Evolutionary conservation across 2,797 vertebrate species (phyloP).

Genomic region (Gobionotothen gibberifrons): DNA sequence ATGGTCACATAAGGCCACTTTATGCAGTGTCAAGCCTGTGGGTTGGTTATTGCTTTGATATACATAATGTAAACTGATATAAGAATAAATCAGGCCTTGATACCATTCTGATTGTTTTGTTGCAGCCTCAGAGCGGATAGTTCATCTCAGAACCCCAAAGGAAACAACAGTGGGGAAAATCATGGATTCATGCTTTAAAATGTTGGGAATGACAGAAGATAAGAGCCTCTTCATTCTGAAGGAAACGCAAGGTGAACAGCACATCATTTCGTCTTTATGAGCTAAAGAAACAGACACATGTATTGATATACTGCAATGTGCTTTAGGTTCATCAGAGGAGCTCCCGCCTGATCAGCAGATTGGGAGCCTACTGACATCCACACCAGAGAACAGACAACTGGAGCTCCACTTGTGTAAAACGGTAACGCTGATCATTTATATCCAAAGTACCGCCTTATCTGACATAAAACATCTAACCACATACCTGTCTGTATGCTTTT

Average conservation of each 20-base stretch:
- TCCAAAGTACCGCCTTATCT: background rate
- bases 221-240: slow-evolving; percentile 74
- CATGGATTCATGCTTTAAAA: slow-evolving; percentile 76
- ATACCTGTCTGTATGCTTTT: slow-evolving; percentile 9
- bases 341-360: slow-evolving; percentile 77
- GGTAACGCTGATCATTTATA: slow-evolving; percentile 51
- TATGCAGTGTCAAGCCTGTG: background rate
- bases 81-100: background rate
- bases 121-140: slow-evolving; percentile 79
- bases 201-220: slow-evolving; percentile 76
- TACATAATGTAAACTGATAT: background rate
- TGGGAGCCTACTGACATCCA: slow-evolving; percentile 67
- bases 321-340: slow-evolving; percentile 62
- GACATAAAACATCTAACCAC: background rate
- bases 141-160: slow-evolving; percentile 79
- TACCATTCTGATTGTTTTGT: slow-evolving; percentile 39
- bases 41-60: background rate
- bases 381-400: slow-evolving; percentile 70
- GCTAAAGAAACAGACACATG: background rate
- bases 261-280: background rate
- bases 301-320: slow-evolving; percentile 4
- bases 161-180: slow-evolving; percentile 74
- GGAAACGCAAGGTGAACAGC: slow-evolving; percentile 69
- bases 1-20: background rate
- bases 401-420: slow-evolving; percentile 81